Evolutionary conservation across 35 echinoderm and acorn worm genomes (phyloP), one percentile per base, ranked within the genome.

Genomic region (Ptychodera flava): DNA sequence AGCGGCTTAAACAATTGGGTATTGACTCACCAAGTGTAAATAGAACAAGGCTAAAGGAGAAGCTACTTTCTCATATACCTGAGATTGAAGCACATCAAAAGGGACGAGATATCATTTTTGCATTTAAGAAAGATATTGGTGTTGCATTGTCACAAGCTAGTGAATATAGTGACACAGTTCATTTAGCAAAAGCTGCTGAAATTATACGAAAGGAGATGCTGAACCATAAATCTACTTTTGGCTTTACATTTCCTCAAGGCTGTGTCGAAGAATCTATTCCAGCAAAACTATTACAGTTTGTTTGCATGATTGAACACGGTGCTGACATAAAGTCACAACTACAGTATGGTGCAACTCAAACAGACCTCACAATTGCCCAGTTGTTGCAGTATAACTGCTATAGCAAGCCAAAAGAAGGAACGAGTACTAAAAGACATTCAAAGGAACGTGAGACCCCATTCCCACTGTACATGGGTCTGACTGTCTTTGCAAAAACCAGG

Each of bases 261-360:
- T 64, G 64, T 76, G 16, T 38, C 1, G 82, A 90, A 32, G 27
- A 35, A 29, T n/a, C 89, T 28, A 76, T 90, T 15, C 89, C 89
- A 78, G 0, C 83, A 10, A 34, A 33, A 28, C 33, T 90, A 28
- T 33, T 90, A 15, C 37, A 36, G 33, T 86, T 90, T 31, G 82
- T 90, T 77, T 27, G 32, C 38, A 90, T 90, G 89, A 78, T 90
- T 35, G 84, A 87, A 36, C 83, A 90, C 33, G 89, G 89, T 34
- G 75, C 89, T 30, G 82, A 86, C 29, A 78, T 86, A 29, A 90
- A 86, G 79, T 86, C 81, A 12, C 85, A 86, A 53, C 28, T 87
- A 16, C 0, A 29, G 22, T 35, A 30, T 79, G 75, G 38, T 81
- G 78, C 33, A 81, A 64, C 45, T 6, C 6, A 64, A 22, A 12